A percentile compares a stretch with the other conserved stretches of the same genome.
These are phyloP conservation scores for Danaus melanippus DNA, from an alignment of 1,140 invertebrate genomes.

Conservation along the genomic window DNA sequence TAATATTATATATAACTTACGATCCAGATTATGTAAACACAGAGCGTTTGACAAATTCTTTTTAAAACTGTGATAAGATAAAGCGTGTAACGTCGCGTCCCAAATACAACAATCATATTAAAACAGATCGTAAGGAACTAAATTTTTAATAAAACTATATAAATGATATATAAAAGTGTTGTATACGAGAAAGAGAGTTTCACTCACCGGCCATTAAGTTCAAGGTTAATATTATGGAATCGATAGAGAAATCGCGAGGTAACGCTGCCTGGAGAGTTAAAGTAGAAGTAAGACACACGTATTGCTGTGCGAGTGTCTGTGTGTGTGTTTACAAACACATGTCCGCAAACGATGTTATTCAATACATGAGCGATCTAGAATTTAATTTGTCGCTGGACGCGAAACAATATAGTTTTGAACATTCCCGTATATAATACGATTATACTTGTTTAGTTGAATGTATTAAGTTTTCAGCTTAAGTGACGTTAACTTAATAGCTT, in stretches of 20 bases:
- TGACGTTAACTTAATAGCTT: too few species aligned
- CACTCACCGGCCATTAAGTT: slow-evolving; percentile 66
- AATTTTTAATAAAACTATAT: too few species aligned
- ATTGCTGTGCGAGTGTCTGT: slow-evolving; percentile 21
- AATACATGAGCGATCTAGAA: slow-evolving; percentile 45
- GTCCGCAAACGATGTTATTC: slow-evolving; percentile 59
- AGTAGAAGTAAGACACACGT: slow-evolving; percentile 32
- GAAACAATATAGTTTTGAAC: slow-evolving; percentile 14
- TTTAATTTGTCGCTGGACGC: slow-evolving; percentile 34
- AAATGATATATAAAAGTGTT: too few species aligned
- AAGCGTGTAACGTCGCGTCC: slow-evolving; percentile 18
- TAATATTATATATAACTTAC: slow-evolving; percentile 37
- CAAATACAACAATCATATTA: slow-evolving; percentile 13
- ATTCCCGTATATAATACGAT: too few species aligned
- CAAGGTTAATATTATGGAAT: slow-evolving; percentile 65
- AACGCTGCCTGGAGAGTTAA: slow-evolving; percentile 42
- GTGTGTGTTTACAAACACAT: slow-evolving; percentile 55
- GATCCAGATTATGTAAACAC: slow-evolving; percentile 31
- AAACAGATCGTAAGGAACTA: too few species aligned
- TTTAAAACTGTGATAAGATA: slow-evolving; percentile 35
- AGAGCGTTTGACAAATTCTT: slow-evolving; percentile 21
- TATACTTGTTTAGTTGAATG: too few species aligned
- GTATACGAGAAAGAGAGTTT: not conserved
- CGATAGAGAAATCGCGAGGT: slow-evolving; percentile 58
- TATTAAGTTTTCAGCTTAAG: too few species aligned